phyloP scores from a whole-genome alignment of 2,113 vertebrate species.

The Microcebus lehilahytsara region DNA sequence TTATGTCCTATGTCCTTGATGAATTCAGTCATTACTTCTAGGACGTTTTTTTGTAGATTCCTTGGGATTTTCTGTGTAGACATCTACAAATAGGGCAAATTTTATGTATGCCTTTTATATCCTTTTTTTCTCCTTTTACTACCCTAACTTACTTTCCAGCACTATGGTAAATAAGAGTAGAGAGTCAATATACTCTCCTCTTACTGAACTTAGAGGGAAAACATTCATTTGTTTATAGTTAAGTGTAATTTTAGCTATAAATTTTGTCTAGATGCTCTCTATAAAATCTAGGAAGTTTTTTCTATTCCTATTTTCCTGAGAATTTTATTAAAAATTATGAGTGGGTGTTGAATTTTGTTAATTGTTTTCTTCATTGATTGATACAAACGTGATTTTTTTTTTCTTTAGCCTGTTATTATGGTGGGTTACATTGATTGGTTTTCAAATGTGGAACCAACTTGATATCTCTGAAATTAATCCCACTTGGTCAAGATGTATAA shows the following conservation, averaged over 20 bases:
- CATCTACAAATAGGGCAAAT: not conserved
- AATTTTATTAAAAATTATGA: not conserved
- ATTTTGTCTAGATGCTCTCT: not conserved
- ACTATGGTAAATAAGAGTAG: not conserved
- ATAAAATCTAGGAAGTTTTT: not conserved
- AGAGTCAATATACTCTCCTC: not conserved
- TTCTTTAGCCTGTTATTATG: not conserved
- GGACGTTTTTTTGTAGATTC: not conserved
- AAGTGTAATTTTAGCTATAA: not conserved
- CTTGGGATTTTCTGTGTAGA: not conserved
- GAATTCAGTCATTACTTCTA: not conserved
- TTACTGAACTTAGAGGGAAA: not conserved
- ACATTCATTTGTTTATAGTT: not conserved
- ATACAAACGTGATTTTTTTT: not conserved
- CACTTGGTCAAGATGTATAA: not conserved
- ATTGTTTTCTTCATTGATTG: not conserved
- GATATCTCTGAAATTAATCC: not conserved
- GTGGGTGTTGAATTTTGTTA: not conserved
- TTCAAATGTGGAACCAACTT: not conserved
- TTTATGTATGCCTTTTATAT: not conserved
- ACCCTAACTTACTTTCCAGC: not conserved
- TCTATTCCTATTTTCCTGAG: not conserved
- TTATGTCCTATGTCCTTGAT: not conserved
- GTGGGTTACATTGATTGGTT: not conserved
- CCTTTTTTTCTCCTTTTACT: not conserved